Percentiles rank a stretch among this genome's conserved stretches.
Evolutionary conservation across 2,113 vertebrate genomes (phyloP).

Genomic region (Colius striatus): DNA sequence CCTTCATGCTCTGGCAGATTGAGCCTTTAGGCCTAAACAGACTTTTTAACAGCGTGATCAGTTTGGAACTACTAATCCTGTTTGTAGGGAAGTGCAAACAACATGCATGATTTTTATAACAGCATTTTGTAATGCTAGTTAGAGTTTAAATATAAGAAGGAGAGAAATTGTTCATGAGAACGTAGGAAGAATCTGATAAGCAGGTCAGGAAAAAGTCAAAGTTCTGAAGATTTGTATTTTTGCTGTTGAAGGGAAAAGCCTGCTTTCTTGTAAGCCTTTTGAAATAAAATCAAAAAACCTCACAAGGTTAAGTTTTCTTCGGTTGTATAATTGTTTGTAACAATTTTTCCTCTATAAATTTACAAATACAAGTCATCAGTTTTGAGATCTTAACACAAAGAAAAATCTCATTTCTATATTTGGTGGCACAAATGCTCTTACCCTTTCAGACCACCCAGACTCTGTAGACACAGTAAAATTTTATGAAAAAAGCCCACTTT

Average conservation of each 20-base stretch:
- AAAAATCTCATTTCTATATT: background rate
- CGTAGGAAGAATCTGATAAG: background rate
- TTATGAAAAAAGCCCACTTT: background rate
- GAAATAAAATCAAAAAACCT: background rate
- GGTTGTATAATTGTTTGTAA: background rate
- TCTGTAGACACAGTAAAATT: background rate
- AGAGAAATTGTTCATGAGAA: background rate
- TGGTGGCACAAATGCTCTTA: background rate
- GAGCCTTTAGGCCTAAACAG: background rate
- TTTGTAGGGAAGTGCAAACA: background rate
- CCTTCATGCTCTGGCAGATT: background rate
- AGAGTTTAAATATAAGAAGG: background rate
- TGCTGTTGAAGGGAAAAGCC: background rate
- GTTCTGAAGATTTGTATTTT: background rate
- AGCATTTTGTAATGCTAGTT: background rate
- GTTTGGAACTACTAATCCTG: background rate
- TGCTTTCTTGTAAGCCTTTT: background rate
- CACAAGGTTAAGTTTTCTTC: background rate
- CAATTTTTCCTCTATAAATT: background rate
- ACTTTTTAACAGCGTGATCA: background rate
- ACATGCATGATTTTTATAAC: fast-evolving
- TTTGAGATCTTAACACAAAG: background rate
- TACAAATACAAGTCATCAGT: background rate
- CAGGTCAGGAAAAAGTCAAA: background rate
- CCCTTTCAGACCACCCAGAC: background rate